Conservation (phyloP, 2,113 vertebrate genomes). For the Bostrychus sinensis region DNA sequence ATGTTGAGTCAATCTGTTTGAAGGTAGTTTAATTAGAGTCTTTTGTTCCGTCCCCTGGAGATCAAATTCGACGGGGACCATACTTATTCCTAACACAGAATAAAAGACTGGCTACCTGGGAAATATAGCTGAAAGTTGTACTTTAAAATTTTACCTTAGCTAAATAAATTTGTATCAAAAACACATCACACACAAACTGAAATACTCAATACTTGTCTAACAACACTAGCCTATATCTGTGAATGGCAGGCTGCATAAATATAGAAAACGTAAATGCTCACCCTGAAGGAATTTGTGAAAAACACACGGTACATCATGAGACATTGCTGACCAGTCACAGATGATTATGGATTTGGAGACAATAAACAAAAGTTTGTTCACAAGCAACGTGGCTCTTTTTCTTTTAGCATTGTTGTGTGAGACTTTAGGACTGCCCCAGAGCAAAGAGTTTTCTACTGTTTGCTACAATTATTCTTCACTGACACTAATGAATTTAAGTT, state of each 20-base stretch:
- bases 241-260: background rate
- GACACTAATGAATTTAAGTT: background rate
- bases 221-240: background rate
- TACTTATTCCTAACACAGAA: too few species aligned
- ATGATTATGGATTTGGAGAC: slow-evolving; percentile 23
- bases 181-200: too few species aligned
- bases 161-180: too few species aligned
- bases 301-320: slow-evolving; percentile 21
- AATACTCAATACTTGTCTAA: background rate
- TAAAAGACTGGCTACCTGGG: too few species aligned
- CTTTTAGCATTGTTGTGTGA: background rate
- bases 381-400: background rate
- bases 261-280: slow-evolving; percentile 30
- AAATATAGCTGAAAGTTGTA: too few species aligned
- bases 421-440: background rate
- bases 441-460: background rate
- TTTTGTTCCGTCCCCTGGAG: too few species aligned
- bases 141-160: too few species aligned
- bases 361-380: slow-evolving; percentile 4
- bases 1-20: too few species aligned
- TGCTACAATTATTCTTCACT: background rate
- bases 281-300: slow-evolving; percentile 16
- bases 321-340: slow-evolving; percentile 9
- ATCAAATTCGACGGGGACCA: too few species aligned
- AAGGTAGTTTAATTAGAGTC: too few species aligned